Evolutionary conservation across 2,113 vertebrate genomes (phyloP), one percentile per base, ranked within the genome.

Genomic region (Nanorana parkeri): DNA sequence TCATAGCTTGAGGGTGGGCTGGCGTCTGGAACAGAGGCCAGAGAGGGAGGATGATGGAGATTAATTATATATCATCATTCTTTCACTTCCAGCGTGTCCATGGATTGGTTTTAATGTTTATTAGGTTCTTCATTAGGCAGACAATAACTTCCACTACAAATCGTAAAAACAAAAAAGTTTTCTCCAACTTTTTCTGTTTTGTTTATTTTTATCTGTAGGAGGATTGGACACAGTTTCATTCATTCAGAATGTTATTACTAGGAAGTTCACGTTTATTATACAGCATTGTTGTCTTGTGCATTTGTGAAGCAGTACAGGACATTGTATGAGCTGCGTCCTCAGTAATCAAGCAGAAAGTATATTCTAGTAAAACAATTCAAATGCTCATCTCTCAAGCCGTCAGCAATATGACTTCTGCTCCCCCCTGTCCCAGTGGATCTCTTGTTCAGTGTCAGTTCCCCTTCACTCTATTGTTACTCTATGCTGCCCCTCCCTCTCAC

Each of bases 371-470:
- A 72, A 47, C 26, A 52, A 56, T 81, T 56, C 54, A 75, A 32
- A 66, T 68, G 36, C 67, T 69, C 78, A 51, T 61, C 69, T 60
- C 73, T 56, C 79, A 69, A 76, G 63, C 71, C 80, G 63, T 83
- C 61, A 68, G 72, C 29, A 67, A 67, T 68, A 54, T 83, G 64
- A 83, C 63, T 83, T 76, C 69, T 83, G 80, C 72, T 82, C 52
- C 72, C 69, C 72, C 55, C 32, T 47, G 71, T 83, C 80, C 80
- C 80, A 83, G 29, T 82, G 80, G 80, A 75, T 64, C 69, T 41
- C 64, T 75, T 83, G 69, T 73, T 81, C 80, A 81, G 72, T 83
- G 80, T 83, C 80, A 41, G 72, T 58, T 83, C 65, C 72, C 47
- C 51, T 76, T 68, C 54, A 56, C 61, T 56, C 72, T 83, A 83